These are phyloP conservation scores for Chionodraco myersi DNA, from an alignment of 2,113 vertebrate genomes.

Conservation along the genomic window DNA sequence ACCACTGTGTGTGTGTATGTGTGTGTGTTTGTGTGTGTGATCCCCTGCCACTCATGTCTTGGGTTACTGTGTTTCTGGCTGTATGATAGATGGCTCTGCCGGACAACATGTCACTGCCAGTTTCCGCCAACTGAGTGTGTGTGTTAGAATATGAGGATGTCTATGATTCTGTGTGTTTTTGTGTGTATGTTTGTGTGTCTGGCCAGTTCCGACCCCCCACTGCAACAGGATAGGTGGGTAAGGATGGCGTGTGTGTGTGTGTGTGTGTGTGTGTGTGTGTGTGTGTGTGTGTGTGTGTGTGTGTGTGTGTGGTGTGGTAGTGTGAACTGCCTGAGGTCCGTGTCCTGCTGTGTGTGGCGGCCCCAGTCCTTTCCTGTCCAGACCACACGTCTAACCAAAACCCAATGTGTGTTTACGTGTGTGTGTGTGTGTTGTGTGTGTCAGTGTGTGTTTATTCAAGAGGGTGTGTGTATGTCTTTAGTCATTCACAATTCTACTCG, in stretches of 20 bases:
- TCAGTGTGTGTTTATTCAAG: constrained; percentile 18
- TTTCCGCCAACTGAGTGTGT: constrained; percentile 71
- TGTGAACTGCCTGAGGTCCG: constrained; percentile 56
- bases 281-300: constrained; percentile 49
- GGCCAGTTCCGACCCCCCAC: constrained; percentile 63
- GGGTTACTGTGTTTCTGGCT: constrained; percentile 81
- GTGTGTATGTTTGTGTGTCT: constrained; percentile 47
- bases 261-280: not conserved
- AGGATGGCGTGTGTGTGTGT: constrained; percentile 44
- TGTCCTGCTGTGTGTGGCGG: constrained; percentile 77
- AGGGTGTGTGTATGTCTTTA: constrained; percentile 6
- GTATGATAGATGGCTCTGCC: constrained; percentile 83
- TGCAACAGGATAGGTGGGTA: constrained; percentile 78
- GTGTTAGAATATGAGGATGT: constrained; percentile 57
- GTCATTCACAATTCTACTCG: constrained; percentile 11
- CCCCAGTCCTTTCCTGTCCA: constrained; percentile 80
- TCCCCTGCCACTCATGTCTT: constrained; percentile 77
- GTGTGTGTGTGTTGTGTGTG: constrained; percentile 59
- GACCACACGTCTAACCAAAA: constrained; percentile 82
- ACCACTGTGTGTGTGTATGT: constrained; percentile 17
- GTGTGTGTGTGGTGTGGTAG: constrained; percentile 58
- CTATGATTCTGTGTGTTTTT: constrained; percentile 43
- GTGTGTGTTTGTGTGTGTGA: constrained; percentile 60
- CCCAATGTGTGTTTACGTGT: constrained; percentile 70
- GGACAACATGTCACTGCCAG: constrained; percentile 79